phyloP scores from a whole-genome alignment of 2,113 vertebrate species.

The Gyps fulvus region DNA sequence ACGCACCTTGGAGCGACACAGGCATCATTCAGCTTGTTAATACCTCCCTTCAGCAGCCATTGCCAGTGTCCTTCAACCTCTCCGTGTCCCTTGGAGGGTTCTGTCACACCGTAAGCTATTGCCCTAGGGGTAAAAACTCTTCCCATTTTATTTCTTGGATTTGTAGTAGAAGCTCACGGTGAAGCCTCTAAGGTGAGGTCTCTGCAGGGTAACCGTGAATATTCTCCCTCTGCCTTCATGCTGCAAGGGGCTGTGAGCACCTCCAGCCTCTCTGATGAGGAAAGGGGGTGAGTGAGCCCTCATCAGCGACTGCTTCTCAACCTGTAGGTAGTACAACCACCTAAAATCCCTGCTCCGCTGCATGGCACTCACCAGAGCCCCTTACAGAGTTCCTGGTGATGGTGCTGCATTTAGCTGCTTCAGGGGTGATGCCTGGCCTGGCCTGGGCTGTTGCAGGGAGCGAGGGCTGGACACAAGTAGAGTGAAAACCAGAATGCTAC shows the following conservation, averaged over 20 bases:
- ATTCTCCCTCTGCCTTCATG: accelerated
- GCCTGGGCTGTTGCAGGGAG: background rate
- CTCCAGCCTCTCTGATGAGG: background rate
- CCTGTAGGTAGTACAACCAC: background rate
- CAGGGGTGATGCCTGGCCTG: background rate
- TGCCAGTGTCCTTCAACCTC: accelerated
- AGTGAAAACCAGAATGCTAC: background rate
- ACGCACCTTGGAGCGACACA: background rate
- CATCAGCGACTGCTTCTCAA: background rate
- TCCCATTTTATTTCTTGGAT: background rate
- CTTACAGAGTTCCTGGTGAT: background rate
- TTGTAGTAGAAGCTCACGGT: background rate
- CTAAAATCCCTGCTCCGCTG: background rate
- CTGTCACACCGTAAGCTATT: background rate
- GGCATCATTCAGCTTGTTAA: background rate
- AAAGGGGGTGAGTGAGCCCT: background rate
- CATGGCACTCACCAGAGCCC: background rate
- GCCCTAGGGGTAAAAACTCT: background rate
- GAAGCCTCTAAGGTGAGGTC: background rate
- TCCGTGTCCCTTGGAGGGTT: background rate
- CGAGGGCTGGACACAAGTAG: background rate
- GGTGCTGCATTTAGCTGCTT: background rate
- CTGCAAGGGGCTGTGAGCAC: background rate
- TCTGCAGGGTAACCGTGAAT: background rate
- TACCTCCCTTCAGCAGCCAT: background rate